Evolutionary conservation across 2,797 vertebrate species (phyloP).

Genomic region (Austrolebias charrua): DNA sequence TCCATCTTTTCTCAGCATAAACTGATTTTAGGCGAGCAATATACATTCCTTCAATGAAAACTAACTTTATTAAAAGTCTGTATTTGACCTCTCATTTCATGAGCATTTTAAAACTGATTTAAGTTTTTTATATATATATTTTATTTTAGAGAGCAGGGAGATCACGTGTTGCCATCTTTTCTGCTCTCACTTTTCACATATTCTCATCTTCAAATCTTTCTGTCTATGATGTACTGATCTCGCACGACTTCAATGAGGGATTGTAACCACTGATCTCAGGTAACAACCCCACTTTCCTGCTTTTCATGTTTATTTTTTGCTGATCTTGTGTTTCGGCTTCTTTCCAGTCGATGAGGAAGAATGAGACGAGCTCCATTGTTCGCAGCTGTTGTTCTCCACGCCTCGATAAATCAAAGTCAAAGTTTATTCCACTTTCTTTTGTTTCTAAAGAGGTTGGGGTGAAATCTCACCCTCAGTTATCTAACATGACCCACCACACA

Average conservation of each 20-base stretch:
- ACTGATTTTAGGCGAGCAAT: no score
- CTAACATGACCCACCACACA: constrained; percentile 1
- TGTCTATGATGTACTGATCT: constrained; percentile 11
- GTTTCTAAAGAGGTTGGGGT: constrained; percentile 5
- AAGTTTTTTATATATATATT: no score
- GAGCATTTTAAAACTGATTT: no score
- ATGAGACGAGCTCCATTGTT: not conserved
- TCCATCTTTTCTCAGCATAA: no score
- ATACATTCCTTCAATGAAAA: no score
- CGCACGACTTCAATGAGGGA: constrained; percentile 17
- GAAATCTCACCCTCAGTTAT: constrained; percentile 21
- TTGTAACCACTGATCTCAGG: not conserved
- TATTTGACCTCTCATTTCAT: no score
- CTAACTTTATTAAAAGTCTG: no score
- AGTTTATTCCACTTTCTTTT: not conserved
- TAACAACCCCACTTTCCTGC: not conserved
- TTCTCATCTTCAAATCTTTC: no score
- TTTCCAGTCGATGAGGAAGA: not conserved
- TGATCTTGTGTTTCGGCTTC: constrained; percentile 4
- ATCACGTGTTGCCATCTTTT: no score
- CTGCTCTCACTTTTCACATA: no score
- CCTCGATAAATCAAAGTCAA: constrained; percentile 8
- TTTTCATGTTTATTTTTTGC: constrained; percentile 1
- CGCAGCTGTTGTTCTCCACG: not conserved
- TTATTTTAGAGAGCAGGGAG: no score